Conservation (phyloP, 2,113 vertebrate genomes). For the Deroptyus accipitrinus region DNA sequence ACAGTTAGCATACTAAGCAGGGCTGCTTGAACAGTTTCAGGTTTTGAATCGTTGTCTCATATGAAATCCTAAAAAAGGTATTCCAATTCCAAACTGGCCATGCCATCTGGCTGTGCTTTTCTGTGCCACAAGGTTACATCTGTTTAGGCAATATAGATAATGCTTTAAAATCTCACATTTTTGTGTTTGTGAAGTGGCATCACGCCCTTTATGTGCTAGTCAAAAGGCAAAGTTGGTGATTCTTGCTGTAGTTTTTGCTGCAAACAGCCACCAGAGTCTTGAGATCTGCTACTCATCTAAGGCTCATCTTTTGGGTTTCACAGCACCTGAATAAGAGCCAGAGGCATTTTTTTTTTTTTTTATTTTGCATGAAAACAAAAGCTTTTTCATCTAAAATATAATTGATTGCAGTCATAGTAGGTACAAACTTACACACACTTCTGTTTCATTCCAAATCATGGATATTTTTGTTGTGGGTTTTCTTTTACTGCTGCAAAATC, state of each 20-base stretch:
- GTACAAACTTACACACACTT: neutral
- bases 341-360: neutral
- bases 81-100: neutral
- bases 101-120: neutral
- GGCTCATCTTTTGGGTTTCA: neutral
- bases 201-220: neutral
- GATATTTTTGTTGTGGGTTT: neutral
- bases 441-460: neutral
- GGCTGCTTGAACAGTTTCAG: conserved; percentile 16
- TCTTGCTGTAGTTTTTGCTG: neutral
- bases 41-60: conserved; percentile 13
- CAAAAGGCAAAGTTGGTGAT: neutral
- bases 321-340: neutral
- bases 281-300: neutral
- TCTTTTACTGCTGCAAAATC: neutral
- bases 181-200: neutral
- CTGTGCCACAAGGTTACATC: neutral
- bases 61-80: conserved; percentile 26
- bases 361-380: neutral
- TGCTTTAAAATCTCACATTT: neutral
- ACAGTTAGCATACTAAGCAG: conserved; percentile 58
- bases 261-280: neutral
- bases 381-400: neutral
- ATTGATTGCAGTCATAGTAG: neutral
- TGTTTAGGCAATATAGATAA: neutral